Conservation (phyloP, 2,797 vertebrate species). For the Cynodonichthys magdalenae region DNA sequence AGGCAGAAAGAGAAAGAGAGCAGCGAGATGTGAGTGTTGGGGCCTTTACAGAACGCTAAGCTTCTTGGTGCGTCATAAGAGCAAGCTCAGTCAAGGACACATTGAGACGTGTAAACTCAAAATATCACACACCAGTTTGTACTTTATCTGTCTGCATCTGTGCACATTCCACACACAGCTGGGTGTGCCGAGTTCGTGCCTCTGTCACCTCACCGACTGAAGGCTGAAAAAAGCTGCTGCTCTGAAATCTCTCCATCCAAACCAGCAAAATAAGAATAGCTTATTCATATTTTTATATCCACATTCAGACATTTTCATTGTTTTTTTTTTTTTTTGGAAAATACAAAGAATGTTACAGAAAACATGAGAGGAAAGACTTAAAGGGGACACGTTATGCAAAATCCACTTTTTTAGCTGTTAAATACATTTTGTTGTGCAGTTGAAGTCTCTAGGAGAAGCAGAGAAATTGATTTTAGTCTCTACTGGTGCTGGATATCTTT, state of each 20-base stretch:
- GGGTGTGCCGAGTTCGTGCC: constrained; percentile 1
- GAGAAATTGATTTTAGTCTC: no score
- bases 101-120: constrained; percentile 54
- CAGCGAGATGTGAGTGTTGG: constrained; percentile 16
- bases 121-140: constrained; percentile 49
- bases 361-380: no score
- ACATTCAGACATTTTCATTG: no score
- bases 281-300: no score
- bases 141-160: constrained; percentile 26
- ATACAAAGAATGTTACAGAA: no score
- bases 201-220: background rate
- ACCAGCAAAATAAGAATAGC: background rate
- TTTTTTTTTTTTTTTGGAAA: no score
- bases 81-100: constrained; percentile 62
- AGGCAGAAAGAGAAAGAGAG: constrained; percentile 10
- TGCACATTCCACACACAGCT: constrained; percentile 29
- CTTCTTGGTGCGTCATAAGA: constrained; percentile 57
- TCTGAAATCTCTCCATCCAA: constrained; percentile 15
- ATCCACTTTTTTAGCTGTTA: no score
- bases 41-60: constrained; percentile 41
- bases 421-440: no score
- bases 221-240: constrained; percentile 18
- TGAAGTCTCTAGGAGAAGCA: no score
- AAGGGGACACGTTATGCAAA: no score
- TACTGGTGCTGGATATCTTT: no score